Evolutionary conservation across 2,888 invertebrate genomes (phyloP), one percentile per base, ranked within the genome.

Genomic region (Harpalus rufipes): DNA sequence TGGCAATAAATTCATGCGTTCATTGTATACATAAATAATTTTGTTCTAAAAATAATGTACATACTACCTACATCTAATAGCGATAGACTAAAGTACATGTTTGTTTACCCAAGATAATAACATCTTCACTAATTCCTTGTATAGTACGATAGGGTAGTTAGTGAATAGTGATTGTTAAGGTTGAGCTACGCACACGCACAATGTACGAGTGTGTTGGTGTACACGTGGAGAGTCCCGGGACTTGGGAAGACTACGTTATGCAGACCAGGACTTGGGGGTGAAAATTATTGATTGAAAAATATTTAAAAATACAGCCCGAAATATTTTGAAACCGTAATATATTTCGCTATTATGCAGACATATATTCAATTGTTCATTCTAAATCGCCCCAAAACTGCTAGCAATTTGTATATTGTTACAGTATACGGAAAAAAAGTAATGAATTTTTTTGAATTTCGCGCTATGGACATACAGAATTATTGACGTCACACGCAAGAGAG

Each of bases 1-100:
- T 68, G 68, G 68, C 68, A 68, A 68, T 25, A 18, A 51, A 8
- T 51, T 32, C 32, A 51, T 51, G 5, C 44, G 44, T 6, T 32
- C 32, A 51, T 2, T 51, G 44, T 2, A 51, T 51, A 51, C 12
- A 51, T 51, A 51, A 51, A 51, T 51, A 51, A 51, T 12, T 51
- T 51, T 12, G 44, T 12, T 51, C 44, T 51, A 12, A 12, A 51
- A 51, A 51, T 51, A 51, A 12, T 51, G 10, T 0, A 8, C n/a
- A n/a, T n/a, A n/a, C n/a, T n/a, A n/a, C n/a, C n/a, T n/a, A n/a
- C 44, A 10, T 12, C 12, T 51, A 12, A 0, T 32, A 25, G 25
- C 25, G 25, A 25, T 25, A 44, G 44, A 8, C 44, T 51, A 12
- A 51, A 51, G 12, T 12, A 7, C 12, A 8, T 51, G 10, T 51